Evolutionary conservation across 2,797 vertebrate species (phyloP).

Genomic region (Sebastes matsubarae): DNA sequence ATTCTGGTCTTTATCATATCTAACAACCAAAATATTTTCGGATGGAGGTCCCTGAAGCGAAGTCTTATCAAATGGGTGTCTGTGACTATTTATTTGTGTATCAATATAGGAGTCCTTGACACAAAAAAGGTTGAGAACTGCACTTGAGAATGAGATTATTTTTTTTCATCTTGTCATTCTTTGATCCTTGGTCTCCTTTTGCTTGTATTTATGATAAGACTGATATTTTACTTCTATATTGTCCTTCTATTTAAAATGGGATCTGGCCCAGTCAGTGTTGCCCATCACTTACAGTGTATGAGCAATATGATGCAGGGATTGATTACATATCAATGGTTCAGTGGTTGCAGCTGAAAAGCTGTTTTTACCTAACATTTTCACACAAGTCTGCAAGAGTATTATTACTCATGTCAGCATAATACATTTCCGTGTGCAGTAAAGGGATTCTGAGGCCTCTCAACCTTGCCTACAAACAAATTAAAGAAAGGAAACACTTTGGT

Average conservation of each 20-base stretch:
- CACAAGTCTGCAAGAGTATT: too few relatives aligned
- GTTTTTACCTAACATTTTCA: too few relatives aligned
- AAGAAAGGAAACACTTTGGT: background rate
- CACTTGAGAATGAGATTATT: too few relatives aligned
- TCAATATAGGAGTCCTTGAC: too few relatives aligned
- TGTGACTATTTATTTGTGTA: too few relatives aligned
- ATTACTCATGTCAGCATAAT: background rate
- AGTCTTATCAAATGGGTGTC: too few relatives aligned
- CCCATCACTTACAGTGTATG: background rate
- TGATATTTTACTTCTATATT: background rate
- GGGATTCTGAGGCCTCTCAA: background rate
- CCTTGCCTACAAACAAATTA: background rate
- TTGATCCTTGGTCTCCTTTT: background rate
- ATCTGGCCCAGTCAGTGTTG: background rate
- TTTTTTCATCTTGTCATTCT: background rate
- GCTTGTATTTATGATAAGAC: background rate
- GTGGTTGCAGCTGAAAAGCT: too few relatives aligned
- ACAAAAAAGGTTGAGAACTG: too few relatives aligned
- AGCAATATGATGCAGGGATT: background rate
- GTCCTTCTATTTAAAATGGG: background rate
- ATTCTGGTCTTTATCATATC: too few relatives aligned
- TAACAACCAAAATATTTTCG: too few relatives aligned
- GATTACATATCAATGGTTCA: background rate
- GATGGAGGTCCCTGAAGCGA: too few relatives aligned
- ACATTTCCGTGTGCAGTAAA: background rate